Evolutionary conservation across 2,797 vertebrate genomes (phyloP).

Genomic region (Cirrhinus mrigala): DNA sequence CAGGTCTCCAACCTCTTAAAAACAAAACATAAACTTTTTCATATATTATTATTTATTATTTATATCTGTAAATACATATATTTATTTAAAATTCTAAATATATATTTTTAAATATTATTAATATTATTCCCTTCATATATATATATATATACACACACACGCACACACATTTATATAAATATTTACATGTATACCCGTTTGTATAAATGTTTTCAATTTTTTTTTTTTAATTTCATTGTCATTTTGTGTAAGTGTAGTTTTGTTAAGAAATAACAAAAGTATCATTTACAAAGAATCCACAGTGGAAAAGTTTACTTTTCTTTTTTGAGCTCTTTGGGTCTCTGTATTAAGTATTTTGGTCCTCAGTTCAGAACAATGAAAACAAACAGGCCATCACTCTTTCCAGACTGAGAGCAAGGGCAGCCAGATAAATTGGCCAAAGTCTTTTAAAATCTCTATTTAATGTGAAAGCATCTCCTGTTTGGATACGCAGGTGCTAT

Average conservation of each 20-base stretch:
- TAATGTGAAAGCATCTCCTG: conserved; percentile 26
- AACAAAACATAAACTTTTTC: too few relatives aligned
- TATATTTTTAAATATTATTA: too few relatives aligned
- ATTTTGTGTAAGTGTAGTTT: too few relatives aligned
- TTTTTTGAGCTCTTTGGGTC: conserved; percentile 5
- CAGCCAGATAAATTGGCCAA: conserved; percentile 5
- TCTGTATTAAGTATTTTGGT: not conserved
- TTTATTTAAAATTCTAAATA: too few relatives aligned
- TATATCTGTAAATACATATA: too few relatives aligned
- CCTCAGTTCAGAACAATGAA: conserved; percentile 28
- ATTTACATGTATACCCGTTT: too few relatives aligned
- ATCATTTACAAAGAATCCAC: not conserved
- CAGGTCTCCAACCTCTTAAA: not conserved
- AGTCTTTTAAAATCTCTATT: conserved; percentile 18
- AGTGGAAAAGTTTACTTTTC: not conserved
- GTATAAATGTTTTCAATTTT: too few relatives aligned
- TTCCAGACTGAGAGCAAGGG: conserved; percentile 24
- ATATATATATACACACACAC: too few relatives aligned
- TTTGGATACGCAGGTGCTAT: not conserved
- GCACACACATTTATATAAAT: too few relatives aligned
- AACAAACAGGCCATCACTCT: conserved; percentile 28
- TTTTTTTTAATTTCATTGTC: too few relatives aligned
- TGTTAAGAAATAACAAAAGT: not conserved
- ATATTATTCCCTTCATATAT: too few relatives aligned
- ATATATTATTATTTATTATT: too few relatives aligned